Evolutionary conservation across 1,140 invertebrate species (phyloP), one percentile per base, ranked within the genome.

Genomic region (Brachionus manjavacas): DNA sequence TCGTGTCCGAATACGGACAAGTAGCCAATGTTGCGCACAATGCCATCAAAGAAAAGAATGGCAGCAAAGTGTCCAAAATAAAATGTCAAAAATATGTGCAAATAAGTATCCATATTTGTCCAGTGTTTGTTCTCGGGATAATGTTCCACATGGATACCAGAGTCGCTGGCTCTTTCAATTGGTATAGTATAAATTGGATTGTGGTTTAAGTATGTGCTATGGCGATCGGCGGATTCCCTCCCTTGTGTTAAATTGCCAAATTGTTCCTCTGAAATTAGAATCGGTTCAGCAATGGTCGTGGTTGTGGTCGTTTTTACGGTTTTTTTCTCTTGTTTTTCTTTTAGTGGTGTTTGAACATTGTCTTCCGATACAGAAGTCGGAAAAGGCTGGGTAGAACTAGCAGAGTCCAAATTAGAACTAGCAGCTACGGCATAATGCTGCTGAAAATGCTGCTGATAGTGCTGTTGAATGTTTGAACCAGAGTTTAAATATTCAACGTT

Each of bases 81-180:
- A 68, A 81, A 81, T 39, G 79, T 81, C 23, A 81, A 68, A 81
- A 81, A 81, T 31, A 81, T 81, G 52, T 81, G 79, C 23, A 81
- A 64, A 68, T 81, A 81, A 64, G 79, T 81, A 23, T 81, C 79
- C 35, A 64, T 20, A 46, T 81, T 81, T 11, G 31, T 12, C 79
- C 79, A 81, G 31, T 60, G 14, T 41, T 81, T 81, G 31, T 60
- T 68, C 25, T 81, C 25, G 8, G 52, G 79, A 68, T 64, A 81
- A 68, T 81, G 79, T 46, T 81, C 79, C 20, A 81, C 41, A 39
- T 43, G n/a, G 20, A 81, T 81, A 2, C 43, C 43, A 28, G 39
- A 25, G 11, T 76, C 43, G 8, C 11, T 43, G 16, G 16, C 31
- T 74, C 20, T 39, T 12, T 49, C 23, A 76, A 76, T 23, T 35